Evolutionary conservation across 2,888 invertebrate species (phyloP), one percentile per base, ranked within the genome.

Genomic region (Aelia acuminata): DNA sequence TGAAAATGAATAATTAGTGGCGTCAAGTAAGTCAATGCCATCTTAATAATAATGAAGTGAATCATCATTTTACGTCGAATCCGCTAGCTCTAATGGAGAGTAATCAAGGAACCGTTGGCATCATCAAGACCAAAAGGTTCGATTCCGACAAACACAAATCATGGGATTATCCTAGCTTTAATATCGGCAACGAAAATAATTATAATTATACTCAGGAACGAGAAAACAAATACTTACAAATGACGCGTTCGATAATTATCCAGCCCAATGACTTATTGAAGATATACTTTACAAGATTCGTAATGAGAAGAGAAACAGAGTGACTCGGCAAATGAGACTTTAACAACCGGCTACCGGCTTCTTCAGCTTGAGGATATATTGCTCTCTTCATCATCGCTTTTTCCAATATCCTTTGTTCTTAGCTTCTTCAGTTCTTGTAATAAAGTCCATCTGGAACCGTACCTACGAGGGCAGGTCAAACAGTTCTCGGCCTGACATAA

Each of bases 201-300:
- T 7, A 35, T 7, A n/a, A n/a, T n/a, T n/a, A 31, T 1, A 35
- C 18, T n/a, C 63, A 31, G 31, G 18, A 35, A 35, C 18, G 15
- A 20, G 15, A 15, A 70, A 70, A 70, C 35, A 70, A 70, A 70
- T 70, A 70, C 63, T 70, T 18, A 70, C 31, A 70, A 70, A 31
- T 70, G 31, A 70, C 63, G 35, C 63, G 31, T 70, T 31, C 31
- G 31, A 35, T 70, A 70, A 70, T 70, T 35, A 70, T 35, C 31
- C 31, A 70, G 63, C 20, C 18, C n/a, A 35, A 7, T 18, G 4
- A 49, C 49, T 10, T 11, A 0, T 8, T 13, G 57, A 57, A 15
- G 57, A 35, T 70, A 35, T 70, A 70, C 31, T 70, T 70, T 70
- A 70, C 63, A 35, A 70, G 63, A 20, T 15, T 4, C 5, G 31